Conservation (phyloP, 2,888 invertebrate species). For the Drosophila kokeensis region DNA sequence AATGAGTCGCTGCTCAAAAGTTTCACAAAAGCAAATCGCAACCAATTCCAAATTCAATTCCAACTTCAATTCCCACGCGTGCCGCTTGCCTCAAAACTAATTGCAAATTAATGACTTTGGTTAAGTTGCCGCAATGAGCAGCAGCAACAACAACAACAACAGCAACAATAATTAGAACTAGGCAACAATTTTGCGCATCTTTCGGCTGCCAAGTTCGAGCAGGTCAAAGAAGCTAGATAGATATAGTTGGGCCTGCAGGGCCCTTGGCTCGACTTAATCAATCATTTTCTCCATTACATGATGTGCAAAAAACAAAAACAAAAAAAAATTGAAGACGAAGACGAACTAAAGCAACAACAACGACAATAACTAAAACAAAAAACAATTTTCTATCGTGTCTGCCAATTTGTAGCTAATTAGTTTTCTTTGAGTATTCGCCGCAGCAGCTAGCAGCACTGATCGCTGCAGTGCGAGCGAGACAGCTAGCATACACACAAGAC, state of each 20-base stretch:
- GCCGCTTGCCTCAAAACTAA: slow-evolving; percentile 71
- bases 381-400: slow-evolving; percentile 57
- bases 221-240: slow-evolving; percentile 12
- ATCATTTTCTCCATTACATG: slow-evolving; percentile 75
- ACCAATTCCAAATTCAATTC: slow-evolving; percentile 48
- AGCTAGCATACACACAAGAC: slow-evolving; percentile 1
- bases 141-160: slow-evolving; percentile 11
- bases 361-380: slow-evolving; percentile 11
- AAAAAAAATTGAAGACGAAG: neutral
- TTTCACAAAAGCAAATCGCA: slow-evolving; percentile 59
- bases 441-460: slow-evolving; percentile 17
- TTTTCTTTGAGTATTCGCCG: slow-evolving; percentile 62
- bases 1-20: slow-evolving; percentile 26
- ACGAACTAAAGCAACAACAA: slow-evolving; percentile 7
- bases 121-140: slow-evolving; percentile 54
- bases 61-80: slow-evolving; percentile 74
- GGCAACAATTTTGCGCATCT: slow-evolving; percentile 62
- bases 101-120: slow-evolving; percentile 79
- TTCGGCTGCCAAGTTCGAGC: slow-evolving; percentile 19
- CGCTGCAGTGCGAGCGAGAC: slow-evolving; percentile 33
- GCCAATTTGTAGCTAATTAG: slow-evolving; percentile 71
- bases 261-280: slow-evolving; percentile 60
- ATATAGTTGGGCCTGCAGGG: slow-evolving; percentile 28
- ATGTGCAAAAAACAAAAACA: slow-evolving; percentile 41
- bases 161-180: slow-evolving; percentile 57